Evolutionary conservation across 2,113 vertebrate species (phyloP).

Genomic region (Hippoglossus stenolepis): DNA sequence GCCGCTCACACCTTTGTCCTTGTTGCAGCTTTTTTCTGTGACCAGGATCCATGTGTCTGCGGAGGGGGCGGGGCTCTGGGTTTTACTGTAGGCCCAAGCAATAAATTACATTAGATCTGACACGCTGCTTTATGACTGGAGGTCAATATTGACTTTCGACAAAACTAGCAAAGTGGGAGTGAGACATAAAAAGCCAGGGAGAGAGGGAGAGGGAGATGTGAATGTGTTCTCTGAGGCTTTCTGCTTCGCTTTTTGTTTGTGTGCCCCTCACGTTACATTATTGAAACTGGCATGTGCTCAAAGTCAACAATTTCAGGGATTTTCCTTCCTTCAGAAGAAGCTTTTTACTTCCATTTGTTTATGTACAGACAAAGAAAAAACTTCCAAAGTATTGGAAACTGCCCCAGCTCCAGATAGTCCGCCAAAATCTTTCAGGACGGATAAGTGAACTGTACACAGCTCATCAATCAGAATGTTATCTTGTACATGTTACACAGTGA

Average conservation of each 20-base stretch:
- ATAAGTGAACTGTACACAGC: not conserved
- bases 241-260: not conserved
- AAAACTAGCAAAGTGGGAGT: constrained; percentile 55
- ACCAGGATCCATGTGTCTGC: not conserved
- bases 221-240: constrained; percentile 30
- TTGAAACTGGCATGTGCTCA: constrained; percentile 62
- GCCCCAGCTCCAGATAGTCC: not conserved
- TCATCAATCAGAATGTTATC: constrained; percentile 22
- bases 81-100: constrained; percentile 54
- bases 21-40: constrained; percentile 29
- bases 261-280: constrained; percentile 52
- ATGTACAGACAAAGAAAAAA: constrained; percentile 24
- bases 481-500: constrained; percentile 1
- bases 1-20: constrained; percentile 28
- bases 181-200: constrained; percentile 22
- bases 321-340: constrained; percentile 48
- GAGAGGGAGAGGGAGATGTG: constrained; percentile 19
- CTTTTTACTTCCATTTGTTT: constrained; percentile 40
- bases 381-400: not conserved
- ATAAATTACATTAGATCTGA: constrained; percentile 75
- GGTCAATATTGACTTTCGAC: constrained; percentile 79
- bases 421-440: not conserved
- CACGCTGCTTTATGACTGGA: constrained; percentile 52
- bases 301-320: constrained; percentile 66
- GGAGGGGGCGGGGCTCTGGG: constrained; percentile 8